Evolutionary conservation across 2,888 invertebrate genomes (phyloP).

Genomic region (Netelia fuscicornis): DNA sequence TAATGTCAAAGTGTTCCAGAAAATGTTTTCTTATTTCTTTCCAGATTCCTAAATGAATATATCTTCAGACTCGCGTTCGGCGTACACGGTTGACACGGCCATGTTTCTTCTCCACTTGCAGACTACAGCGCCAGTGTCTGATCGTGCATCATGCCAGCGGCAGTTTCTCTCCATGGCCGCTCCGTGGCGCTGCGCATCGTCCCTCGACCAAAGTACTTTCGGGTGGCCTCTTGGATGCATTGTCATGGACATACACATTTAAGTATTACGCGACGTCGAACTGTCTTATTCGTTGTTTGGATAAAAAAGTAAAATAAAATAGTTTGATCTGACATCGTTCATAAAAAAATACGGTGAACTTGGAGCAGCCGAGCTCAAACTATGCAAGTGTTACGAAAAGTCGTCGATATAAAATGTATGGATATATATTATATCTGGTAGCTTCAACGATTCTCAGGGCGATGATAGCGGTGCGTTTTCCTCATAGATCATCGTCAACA

Average conservation of each 20-base stretch:
- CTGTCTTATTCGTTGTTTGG: neutral
- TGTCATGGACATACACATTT: neutral
- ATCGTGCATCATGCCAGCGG: neutral
- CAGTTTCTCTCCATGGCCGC: neutral
- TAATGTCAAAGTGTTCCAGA: neutral
- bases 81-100: neutral
- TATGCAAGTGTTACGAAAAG: neutral
- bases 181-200: neutral
- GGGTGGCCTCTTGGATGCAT: neutral
- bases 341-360: neutral
- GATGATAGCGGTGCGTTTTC: slow-evolving; percentile 90
- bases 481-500: slow-evolving; percentile 89
- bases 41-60: neutral
- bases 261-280: neutral
- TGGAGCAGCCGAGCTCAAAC: slow-evolving; percentile 3
- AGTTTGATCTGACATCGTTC: neutral
- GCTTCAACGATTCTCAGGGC: slow-evolving; percentile 71
- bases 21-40: slow-evolving; percentile 1
- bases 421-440: neutral
- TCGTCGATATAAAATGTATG: neutral
- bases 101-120: neutral
- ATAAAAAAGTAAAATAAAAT: neutral
- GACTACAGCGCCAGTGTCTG: neutral
- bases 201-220: neutral
- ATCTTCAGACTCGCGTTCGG: neutral